phyloP scores from a whole-genome alignment of 1,140 invertebrate genomes.

The Drosophila orena region DNA sequence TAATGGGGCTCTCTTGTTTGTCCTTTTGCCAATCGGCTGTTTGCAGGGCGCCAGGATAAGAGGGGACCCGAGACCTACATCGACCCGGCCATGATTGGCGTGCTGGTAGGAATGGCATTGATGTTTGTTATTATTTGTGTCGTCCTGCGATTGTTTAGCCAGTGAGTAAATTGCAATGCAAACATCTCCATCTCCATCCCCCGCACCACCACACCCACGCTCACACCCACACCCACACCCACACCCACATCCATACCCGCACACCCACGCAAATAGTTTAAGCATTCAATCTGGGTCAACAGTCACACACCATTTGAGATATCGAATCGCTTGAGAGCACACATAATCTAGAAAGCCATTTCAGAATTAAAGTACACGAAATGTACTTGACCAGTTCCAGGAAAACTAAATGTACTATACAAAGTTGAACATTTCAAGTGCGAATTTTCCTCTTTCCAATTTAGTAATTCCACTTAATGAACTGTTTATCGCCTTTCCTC shows the following conservation, averaged over 20 bases:
- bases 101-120: conserved; percentile 94
- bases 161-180: conserved; percentile 88
- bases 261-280: conserved; percentile 20
- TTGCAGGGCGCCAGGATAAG: conserved; percentile 77
- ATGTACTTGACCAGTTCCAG: too few species aligned
- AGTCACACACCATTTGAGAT: conserved; percentile 5
- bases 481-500: background rate
- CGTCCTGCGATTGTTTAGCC: conserved; percentile 96
- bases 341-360: background rate
- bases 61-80: conserved; percentile 86
- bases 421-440: too few species aligned
- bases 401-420: too few species aligned
- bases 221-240: background rate
- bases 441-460: too few species aligned
- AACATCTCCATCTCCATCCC: conserved; percentile 50
- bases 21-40: conserved; percentile 36
- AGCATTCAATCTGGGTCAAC: conserved; percentile 25
- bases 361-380: too few species aligned
- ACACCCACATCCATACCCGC: background rate
- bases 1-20: conserved; percentile 52
- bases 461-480: too few species aligned
- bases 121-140: conserved; percentile 98
- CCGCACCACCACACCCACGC: conserved; percentile 5
- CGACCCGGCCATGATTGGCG: conserved; percentile 95
- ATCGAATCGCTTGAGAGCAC: conserved; percentile 3